Evolutionary conservation across 2,797 vertebrate species (phyloP), one percentile per base, ranked within the genome.

Genomic region (Iguana delicatissima): DNA sequence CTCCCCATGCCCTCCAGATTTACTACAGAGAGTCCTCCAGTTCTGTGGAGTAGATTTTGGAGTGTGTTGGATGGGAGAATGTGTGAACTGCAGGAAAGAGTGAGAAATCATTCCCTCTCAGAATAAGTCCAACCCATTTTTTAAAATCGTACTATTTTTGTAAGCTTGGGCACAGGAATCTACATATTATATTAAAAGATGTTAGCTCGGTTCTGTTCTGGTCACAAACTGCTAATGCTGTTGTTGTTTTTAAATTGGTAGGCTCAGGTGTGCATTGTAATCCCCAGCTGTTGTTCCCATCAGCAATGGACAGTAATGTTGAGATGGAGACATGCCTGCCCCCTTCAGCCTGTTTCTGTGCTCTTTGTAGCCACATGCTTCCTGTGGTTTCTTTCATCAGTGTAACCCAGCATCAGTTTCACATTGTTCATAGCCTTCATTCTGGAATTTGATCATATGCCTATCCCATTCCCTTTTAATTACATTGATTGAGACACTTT

Each of bases 401-500:
- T 86, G 88, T 81, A 93, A 55, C 42, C 87, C 62, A 32, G 20
- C 83, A 86, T 35, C 29, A 85, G 4, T 77, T 93, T 50, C 24
- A 80, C 67, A 35, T 87, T 72, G n/a, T 91, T 3, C 67, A 10
- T 13, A 90, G 42, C 5, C 85, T 4, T 1, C 89, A 85, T 92
- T 92, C 86, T 20, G 73, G 93, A 88, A 92, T 87, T 91, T 29
- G 69, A 93, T 42, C 67, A 69, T 18, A 57, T 46, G 38, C 91
- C 91, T 93, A 83, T 93, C 84, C 46, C 8, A 72, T 94, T 87
- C 26, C 90, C 55, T 90, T 90, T 90, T 80, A 93, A 67, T 93
- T 93, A n/a, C 42, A 72, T 50, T 80, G 77, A 90, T 38, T 69
- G 77, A 89, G 87, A 67, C 5, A 77, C 18, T 29, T 88, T 95